A percentile compares a stretch with the other conserved stretches of the same genome.
phyloP scores from a whole-genome alignment of 1,140 invertebrate genomes.

The Melanaphis sacchari region DNA sequence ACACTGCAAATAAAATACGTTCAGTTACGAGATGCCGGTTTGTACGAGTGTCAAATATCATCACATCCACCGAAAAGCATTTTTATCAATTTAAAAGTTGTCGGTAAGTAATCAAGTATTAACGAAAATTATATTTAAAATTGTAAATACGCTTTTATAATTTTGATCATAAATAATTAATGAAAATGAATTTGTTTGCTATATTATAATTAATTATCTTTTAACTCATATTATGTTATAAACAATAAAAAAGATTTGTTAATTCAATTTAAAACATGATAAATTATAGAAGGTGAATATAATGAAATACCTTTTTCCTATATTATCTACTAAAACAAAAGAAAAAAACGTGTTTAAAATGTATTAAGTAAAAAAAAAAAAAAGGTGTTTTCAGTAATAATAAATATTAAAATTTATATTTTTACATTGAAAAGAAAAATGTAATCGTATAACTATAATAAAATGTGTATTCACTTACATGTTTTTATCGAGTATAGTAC shows the following conservation, averaged over 20 bases:
- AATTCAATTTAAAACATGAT: constrained; percentile 31
- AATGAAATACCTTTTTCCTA: neutral
- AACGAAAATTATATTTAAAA: neutral
- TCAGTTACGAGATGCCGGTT: constrained; percentile 73
- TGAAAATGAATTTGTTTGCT: neutral
- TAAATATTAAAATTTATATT: neutral
- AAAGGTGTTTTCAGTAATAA: neutral
- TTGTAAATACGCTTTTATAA: neutral
- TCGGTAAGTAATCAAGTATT: constrained; percentile 67
- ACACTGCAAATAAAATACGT: constrained; percentile 76
- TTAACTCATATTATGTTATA: neutral
- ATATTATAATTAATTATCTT: constrained; percentile 18
- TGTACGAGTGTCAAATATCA: constrained; percentile 80
- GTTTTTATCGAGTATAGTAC: neutral
- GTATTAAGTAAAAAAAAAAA: neutral
- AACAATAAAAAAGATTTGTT: neutral
- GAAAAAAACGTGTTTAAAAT: neutral
- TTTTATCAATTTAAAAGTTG: constrained; percentile 65
- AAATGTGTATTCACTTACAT: neutral
- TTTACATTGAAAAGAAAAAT: neutral
- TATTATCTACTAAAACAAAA: neutral
- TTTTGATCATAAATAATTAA: neutral
- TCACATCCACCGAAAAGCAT: constrained; percentile 66
- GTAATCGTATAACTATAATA: neutral
- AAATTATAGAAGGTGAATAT: neutral